Evolutionary conservation across 2,113 vertebrate species (phyloP), one percentile per base, ranked within the genome.

Genomic region (Micronisus gabar): DNA sequence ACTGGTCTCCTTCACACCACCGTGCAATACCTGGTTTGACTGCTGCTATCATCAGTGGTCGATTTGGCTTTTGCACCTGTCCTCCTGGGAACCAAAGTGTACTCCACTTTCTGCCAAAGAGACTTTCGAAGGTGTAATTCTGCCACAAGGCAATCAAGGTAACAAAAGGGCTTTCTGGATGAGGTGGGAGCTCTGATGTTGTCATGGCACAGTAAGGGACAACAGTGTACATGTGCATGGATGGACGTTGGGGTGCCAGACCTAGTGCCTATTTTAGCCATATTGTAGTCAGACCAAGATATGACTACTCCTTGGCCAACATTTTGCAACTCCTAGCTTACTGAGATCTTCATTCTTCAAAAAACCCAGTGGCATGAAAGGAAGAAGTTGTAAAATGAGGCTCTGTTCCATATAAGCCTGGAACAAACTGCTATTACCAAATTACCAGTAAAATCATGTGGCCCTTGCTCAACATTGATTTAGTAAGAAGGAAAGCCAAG

Each of bases 401-500:
- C 1, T 87, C 15, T 52, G 36, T 45, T 91, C 66, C 17, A 38
- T 16, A 6, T 32, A 86, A 78, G 9, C 23, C 16, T 65, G 32
- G 55, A 90, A 88, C 6, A 71, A 93, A 45, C 11, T 78, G 22
- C 18, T 83, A 25, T 72, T 89, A 71, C 13, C 25, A 75, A 48
- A 59, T 88, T 88, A 79, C 47, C 65, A 84, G 52, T 43, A 86
- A 86, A 93, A 94, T 84, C 47, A 55, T 15, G 34, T 22, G 61
- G 34, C 9, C 13, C 4, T 87, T 81, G 56, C 32, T 94, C 48
- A 48, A 63, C 25, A 53, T 1, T 72, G 19, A 56, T 89, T 91
- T 86, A 95, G 15, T 74, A 62, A 68, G 55, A 88, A 78, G 52
- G 56, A 92, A 67, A 84, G 75, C 26, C 82, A 89, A 84, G 68